Percentiles rank a stretch among this genome's conserved stretches.
Evolutionary conservation across 2,797 vertebrate genomes (phyloP).

Genomic region (Siniperca scherzeri): DNA sequence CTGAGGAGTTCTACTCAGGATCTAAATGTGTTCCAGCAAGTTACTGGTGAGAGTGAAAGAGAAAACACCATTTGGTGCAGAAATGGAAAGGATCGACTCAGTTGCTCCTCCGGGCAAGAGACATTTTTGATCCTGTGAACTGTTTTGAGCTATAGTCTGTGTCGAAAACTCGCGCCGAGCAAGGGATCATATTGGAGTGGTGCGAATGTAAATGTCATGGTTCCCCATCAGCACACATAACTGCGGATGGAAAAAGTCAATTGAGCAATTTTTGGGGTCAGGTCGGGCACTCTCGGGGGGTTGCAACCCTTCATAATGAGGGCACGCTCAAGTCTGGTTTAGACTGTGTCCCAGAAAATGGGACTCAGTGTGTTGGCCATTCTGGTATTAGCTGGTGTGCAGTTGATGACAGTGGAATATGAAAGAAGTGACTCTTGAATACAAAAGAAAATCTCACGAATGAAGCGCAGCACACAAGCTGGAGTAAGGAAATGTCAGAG

Average conservation of each 20-base stretch:
- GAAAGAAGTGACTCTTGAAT: constrained; percentile 34
- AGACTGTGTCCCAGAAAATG: constrained; percentile 53
- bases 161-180: constrained; percentile 53
- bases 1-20: constrained; percentile 82
- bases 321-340: constrained; percentile 50
- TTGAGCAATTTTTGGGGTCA: constrained; percentile 74
- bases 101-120: constrained; percentile 67
- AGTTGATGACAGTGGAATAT: not conserved
- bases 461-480: constrained; percentile 44
- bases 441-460: constrained; percentile 49
- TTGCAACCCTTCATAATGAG: constrained; percentile 56
- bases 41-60: constrained; percentile 58
- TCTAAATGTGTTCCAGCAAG: constrained; percentile 83
- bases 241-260: constrained; percentile 73
- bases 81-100: constrained; percentile 70
- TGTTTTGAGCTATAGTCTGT: constrained; percentile 70
- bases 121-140: constrained; percentile 77
- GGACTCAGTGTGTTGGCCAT: constrained; percentile 17
- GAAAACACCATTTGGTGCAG: constrained; percentile 68
- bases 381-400: constrained; percentile 18
- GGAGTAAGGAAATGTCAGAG: constrained; percentile 75
- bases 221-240: constrained; percentile 76
- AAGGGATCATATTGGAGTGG: constrained; percentile 54
- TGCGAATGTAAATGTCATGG: constrained; percentile 77
- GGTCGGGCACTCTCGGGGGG: constrained; percentile 48